Base-by-base conservation (phyloP, 2,113 vertebrate genomes). In the Paradoxurus hermaphroditus region DNA sequence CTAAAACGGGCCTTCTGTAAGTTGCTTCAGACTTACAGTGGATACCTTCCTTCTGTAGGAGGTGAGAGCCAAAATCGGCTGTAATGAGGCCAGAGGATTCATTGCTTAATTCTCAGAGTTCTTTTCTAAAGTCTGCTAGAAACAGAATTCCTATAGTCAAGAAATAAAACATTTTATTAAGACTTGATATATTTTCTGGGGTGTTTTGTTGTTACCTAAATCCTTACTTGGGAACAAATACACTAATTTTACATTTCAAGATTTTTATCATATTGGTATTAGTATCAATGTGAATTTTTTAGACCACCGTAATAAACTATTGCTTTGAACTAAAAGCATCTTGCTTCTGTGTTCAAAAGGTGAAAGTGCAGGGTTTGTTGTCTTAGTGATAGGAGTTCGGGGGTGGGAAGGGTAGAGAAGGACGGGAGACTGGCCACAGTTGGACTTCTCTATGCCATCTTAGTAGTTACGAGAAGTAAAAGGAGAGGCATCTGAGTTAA, bases 81-180 rank as follows among this genome's bases (percentile, higher is more conserved):
- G 4, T n/a, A 36, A 12, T 92, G 51, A 90, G 36, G 36, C n/a
- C 65, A 84, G 36, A 36, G 46, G 67, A 49, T 36, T 34, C 41
- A 63, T 87, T 91, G 72, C 19, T 79, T 44, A 44, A 39, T 68
- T 68, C 39, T 75, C 49, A 27, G 56, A 63, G n/a, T 67, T 86
- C 29, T n/a, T 90, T 68, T 21, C 16, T 53, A 41, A 41, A 41
- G 14, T 90, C 29, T n/a, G 3, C 39, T 79, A 56, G 65, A 72
- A 82, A 94, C 82, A 62, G n/a, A n/a, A 44, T 93, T 84, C 5
- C 13, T 78, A 29, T 44, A 90, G 18, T 77, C 25, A 90, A 46
- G 86, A 95, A 95, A 73, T 46, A 86, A 53, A 92, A 70, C 15
- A 11, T 63, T 25, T 77, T 89, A n/a, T 44, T 97, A 65, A 78